Evolutionary conservation across 2,888 invertebrate species (phyloP), one percentile per base, ranked within the genome.

Genomic region (Dascillus cervinus): DNA sequence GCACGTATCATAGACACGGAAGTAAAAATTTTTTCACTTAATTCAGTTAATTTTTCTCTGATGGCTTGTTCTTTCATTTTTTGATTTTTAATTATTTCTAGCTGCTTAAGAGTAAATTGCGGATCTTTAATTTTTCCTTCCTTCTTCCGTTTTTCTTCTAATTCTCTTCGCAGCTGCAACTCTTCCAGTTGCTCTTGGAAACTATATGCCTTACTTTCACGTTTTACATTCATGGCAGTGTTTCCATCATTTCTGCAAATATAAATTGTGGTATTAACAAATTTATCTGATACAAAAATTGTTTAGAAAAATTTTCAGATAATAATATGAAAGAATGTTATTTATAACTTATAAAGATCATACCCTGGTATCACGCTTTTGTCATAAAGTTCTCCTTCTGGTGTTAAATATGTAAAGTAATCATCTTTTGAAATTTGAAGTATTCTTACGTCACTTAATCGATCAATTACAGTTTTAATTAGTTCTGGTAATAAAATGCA

Each of bases 181-280:
- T 97, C 97, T 55, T 95, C 96, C 54, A 92, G 72, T 61, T 98
- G 97, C 40, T 97, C 97, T 58, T 92, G 90, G 62, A 90, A 95
- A 40, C 92, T 91, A 63, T 97, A 97, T 2, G 83, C 88, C 66
- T 95, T 96, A 62, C 91, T 96, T 62, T 97, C 97, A 9, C 95
- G 75, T 63, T 90, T 92, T 60, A 96, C 73, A 52, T 96, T 94
- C 71, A 77, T 79, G 26, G 68, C 70, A 17, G 64, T 65, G 42
- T 45, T 65, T 42, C 69, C 69, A 21, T 72, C 71, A 35, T 66
- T 70, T 1, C 71, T 71, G 44, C 2, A 25, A 21, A n/a, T n/a
- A n/a, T n/a, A n/a, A n/a, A n/a, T n/a, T n/a, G n/a, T n/a, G n/a
- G n/a, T n/a, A n/a, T n/a, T n/a, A n/a, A n/a, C n/a, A n/a, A n/a